A percentile compares a stretch with the other conserved stretches of the same genome.
Conservation (phyloP, 2,888 invertebrate species). For the Pyrochroa serraticornis region DNA sequence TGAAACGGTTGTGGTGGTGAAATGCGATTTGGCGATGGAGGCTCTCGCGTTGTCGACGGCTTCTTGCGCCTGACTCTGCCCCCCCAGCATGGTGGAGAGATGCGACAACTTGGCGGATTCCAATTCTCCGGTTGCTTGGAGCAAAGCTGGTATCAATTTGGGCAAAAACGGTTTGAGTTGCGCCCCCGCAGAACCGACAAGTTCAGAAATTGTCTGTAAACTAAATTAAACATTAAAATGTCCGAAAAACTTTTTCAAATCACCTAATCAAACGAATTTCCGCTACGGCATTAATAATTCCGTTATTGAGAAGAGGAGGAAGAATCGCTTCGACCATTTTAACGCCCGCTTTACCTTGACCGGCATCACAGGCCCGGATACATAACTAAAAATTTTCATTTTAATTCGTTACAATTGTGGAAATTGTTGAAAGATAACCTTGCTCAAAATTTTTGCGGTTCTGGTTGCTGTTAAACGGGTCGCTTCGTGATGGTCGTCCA, state of each 20-base stretch:
- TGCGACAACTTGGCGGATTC: slow-evolving; percentile 82
- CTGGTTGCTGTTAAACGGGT: slow-evolving; percentile 77
- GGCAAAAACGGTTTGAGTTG: slow-evolving; percentile 82
- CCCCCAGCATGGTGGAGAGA: slow-evolving; percentile 72
- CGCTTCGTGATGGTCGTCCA: slow-evolving; percentile 94
- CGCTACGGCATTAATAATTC: slow-evolving; percentile 78
- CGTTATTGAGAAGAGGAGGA: slow-evolving; percentile 80
- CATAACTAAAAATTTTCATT: slow-evolving; percentile 64
- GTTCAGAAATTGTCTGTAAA: slow-evolving; percentile 83
- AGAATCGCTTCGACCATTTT: slow-evolving; percentile 76
- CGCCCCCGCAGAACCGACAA: slow-evolving; percentile 80
- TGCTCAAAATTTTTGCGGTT: slow-evolving; percentile 74
- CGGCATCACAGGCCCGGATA: slow-evolving; percentile 71
- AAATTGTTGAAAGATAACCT: slow-evolving; percentile 63
- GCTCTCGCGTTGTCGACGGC: slow-evolving; percentile 80
- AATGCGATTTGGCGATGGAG: slow-evolving; percentile 81
- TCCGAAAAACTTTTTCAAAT: slow-evolving; percentile 13
- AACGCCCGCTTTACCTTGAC: slow-evolving; percentile 75
- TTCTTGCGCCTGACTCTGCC: slow-evolving; percentile 75
- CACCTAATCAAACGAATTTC: slow-evolving; percentile 81
- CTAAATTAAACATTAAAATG: slow-evolving; percentile 56
- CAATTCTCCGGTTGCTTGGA: slow-evolving; percentile 86
- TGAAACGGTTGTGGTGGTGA: slow-evolving; percentile 86
- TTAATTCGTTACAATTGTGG: slow-evolving; percentile 7
- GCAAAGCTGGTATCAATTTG: slow-evolving; percentile 79